These are phyloP conservation scores for Thalassophryne amazonica DNA, from an alignment of 2,797 vertebrate genomes.

Conservation along the genomic window DNA sequence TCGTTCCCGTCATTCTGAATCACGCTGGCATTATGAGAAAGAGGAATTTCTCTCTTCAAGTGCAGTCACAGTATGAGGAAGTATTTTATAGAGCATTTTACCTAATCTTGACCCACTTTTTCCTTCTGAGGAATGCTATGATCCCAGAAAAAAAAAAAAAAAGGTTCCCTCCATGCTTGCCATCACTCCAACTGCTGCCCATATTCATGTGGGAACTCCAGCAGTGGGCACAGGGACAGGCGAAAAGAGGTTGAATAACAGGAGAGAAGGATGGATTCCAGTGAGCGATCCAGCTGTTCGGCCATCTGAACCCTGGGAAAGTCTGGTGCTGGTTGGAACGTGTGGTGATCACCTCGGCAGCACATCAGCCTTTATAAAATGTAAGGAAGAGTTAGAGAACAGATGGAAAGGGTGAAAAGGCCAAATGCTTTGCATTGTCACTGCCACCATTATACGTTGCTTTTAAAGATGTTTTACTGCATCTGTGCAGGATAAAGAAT, in stretches of 20 bases:
- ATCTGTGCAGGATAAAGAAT: no score
- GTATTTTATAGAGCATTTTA: conserved; percentile 15
- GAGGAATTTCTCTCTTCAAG: conserved; percentile 2
- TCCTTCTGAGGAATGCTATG: conserved; percentile 27
- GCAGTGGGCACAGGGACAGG: conserved; percentile 42
- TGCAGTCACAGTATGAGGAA: conserved; percentile 5
- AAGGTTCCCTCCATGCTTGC: conserved; percentile 72
- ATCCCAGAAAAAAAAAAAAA: conserved; percentile 11
- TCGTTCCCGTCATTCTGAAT: not conserved
- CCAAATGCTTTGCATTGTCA: conserved; percentile 50
- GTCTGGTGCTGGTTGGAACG: conserved; percentile 65
- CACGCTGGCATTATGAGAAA: not conserved
- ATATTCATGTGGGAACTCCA: conserved; percentile 63
- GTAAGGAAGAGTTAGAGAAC: conserved; percentile 70
- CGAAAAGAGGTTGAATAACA: conserved; percentile 41
- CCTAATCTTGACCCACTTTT: conserved; percentile 33
- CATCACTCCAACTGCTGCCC: conserved; percentile 66
- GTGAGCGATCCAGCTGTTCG: conserved; percentile 83
- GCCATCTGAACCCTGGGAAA: conserved; percentile 85
- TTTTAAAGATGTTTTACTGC: no score
- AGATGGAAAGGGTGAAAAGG: conserved; percentile 51
- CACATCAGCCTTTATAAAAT: conserved; percentile 55
- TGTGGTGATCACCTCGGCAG: conserved; percentile 55
- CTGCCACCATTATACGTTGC: conserved; percentile 60
- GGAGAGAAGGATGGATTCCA: conserved; percentile 53